Conservation (phyloP, 2,888 invertebrate species). For the Microplitis deprimator region DNA sequence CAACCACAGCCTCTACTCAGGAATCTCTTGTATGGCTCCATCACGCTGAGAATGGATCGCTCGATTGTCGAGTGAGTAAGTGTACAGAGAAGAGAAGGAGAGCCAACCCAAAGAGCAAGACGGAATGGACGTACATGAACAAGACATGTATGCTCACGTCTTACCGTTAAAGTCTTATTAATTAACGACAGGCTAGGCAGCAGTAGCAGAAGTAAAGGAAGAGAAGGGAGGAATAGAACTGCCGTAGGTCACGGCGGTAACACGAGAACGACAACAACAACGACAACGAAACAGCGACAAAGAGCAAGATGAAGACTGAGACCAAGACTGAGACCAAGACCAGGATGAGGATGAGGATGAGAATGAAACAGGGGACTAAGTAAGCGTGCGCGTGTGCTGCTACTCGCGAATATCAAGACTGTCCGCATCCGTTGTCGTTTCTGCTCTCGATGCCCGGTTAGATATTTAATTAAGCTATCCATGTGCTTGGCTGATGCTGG, state of each 20-base stretch:
- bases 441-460: constrained; percentile 48
- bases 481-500: constrained; percentile 32
- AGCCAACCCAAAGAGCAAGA: constrained; percentile 36
- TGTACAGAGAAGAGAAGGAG: constrained; percentile 30
- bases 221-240: constrained; percentile 33
- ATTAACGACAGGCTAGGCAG: constrained; percentile 52
- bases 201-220: background rate
- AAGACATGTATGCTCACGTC: constrained; percentile 49
- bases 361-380: background rate
- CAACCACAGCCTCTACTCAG: background rate
- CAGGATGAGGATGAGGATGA: background rate
- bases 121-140: constrained; percentile 40
- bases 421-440: constrained; percentile 4
- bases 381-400: constrained; percentile 19
- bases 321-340: background rate
- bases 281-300: constrained; percentile 15
- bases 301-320: constrained; percentile 5
- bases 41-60: constrained; percentile 44
- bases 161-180: constrained; percentile 56
- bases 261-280: constrained; percentile 40
- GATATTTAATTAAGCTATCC: constrained; percentile 57
- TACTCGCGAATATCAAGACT: constrained; percentile 25
- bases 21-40: constrained; percentile 11
- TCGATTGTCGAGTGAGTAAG: constrained; percentile 41
- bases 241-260: constrained; percentile 52